A percentile compares a stretch with the other conserved stretches of the same genome.
These are phyloP conservation scores for Acrobasis repandana DNA, from an alignment of 2,888 invertebrate species.

Conservation along the genomic window DNA sequence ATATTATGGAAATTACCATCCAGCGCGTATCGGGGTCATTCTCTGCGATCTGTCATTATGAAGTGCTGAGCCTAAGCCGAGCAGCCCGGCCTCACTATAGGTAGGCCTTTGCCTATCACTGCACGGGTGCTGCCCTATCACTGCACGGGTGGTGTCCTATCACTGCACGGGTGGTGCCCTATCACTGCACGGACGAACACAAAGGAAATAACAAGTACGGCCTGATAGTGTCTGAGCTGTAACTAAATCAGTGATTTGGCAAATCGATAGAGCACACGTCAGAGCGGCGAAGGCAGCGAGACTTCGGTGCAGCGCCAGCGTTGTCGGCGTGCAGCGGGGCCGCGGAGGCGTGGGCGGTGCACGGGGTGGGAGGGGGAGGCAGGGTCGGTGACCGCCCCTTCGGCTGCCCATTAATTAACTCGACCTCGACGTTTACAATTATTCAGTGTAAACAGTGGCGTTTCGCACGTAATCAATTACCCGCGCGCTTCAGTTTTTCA, in stretches of 20 bases:
- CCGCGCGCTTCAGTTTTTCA: constrained; percentile 10
- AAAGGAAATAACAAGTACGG: background rate
- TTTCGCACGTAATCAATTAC: constrained; percentile 10
- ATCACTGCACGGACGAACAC: too few relatives aligned
- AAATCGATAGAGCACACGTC: constrained; percentile 11
- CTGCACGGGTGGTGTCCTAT: too few relatives aligned
- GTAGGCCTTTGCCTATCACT: too few relatives aligned
- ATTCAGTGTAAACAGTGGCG: constrained; percentile 17
- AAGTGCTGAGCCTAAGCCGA: background rate
- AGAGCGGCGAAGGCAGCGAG: constrained; percentile 7
- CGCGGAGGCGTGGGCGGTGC: background rate
- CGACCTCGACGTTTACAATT: constrained; percentile 7
- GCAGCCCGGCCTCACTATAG: too few relatives aligned
- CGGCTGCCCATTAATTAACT: constrained; percentile 12
- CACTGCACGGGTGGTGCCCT: too few relatives aligned
- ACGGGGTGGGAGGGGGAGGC: background rate
- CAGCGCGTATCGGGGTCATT: background rate
- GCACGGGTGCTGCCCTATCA: too few relatives aligned
- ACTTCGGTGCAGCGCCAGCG: constrained; percentile 3
- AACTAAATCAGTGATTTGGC: background rate
- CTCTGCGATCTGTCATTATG: background rate
- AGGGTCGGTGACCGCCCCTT: constrained; percentile 4
- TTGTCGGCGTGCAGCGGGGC: constrained; percentile 3
- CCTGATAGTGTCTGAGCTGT: background rate
- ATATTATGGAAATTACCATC: constrained; percentile 1